A percentile compares a stretch with the other conserved stretches of the same genome.
phyloP scores from a whole-genome alignment of 2,888 invertebrate genomes.

The Seira ritae region DNA sequence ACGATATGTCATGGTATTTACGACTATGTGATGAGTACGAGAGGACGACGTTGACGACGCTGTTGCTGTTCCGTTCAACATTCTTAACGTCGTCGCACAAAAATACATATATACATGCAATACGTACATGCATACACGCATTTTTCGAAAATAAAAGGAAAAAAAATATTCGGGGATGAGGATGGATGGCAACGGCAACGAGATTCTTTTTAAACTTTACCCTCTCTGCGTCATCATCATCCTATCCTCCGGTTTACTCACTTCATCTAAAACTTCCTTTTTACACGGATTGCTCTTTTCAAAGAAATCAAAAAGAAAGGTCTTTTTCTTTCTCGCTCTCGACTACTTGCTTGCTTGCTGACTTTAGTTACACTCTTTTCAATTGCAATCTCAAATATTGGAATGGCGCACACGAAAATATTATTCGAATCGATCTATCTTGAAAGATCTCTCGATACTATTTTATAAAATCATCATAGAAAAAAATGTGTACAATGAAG shows the following conservation, averaged over 20 bases:
- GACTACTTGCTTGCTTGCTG: too few species aligned
- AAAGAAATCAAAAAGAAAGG: neutral
- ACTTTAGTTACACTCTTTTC: neutral
- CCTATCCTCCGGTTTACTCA: slow-evolving; percentile 4
- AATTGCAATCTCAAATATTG: slow-evolving; percentile 9
- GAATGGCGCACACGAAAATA: neutral
- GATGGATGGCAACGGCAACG: neutral
- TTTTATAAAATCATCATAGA: too few species aligned
- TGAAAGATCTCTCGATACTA: too few species aligned
- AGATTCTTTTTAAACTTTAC: slow-evolving; percentile 14
- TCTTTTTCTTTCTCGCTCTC: too few species aligned
- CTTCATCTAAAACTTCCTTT: neutral
- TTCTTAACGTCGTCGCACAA: neutral
- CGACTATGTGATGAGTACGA: slow-evolving; percentile 25
- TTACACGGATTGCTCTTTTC: neutral
- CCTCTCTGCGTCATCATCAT: neutral
- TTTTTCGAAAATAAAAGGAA: neutral
- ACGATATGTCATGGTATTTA: slow-evolving; percentile 40
- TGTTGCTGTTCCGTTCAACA: slow-evolving; percentile 37
- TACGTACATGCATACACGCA: too few species aligned
- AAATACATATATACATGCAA: neutral
- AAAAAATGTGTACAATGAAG: too few species aligned
- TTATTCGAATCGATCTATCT: too few species aligned
- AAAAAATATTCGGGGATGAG: neutral
- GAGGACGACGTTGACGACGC: slow-evolving; percentile 26